These are phyloP conservation scores for Laspeyria flexula DNA, from an alignment of 2,888 invertebrate species.

Conservation along the genomic window DNA sequence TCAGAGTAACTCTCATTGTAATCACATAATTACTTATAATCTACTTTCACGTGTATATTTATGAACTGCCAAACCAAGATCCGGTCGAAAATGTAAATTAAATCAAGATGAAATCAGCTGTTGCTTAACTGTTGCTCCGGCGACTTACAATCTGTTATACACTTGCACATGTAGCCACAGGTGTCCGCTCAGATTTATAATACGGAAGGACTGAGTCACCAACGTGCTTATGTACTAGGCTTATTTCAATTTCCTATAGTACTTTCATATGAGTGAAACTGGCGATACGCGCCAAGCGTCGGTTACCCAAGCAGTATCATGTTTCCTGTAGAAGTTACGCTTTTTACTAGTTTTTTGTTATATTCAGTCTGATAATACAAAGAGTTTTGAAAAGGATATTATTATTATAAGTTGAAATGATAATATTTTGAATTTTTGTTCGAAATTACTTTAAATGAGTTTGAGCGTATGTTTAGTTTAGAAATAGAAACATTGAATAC, in stretches of 20 bases:
- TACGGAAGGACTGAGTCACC: slow-evolving; percentile 26
- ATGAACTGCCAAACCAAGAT: slow-evolving; percentile 22
- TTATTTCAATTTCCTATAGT: slow-evolving; percentile 54
- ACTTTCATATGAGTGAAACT: slow-evolving; percentile 75
- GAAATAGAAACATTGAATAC: too few species aligned
- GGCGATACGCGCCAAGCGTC: slow-evolving; percentile 54
- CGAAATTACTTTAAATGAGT: too few species aligned
- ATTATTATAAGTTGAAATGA: too few species aligned
- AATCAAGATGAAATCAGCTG: slow-evolving; percentile 26
- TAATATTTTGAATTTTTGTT: too few species aligned
- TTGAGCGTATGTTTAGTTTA: too few species aligned
- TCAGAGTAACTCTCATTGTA: slow-evolving; percentile 11
- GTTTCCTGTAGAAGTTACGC: slow-evolving; percentile 57
- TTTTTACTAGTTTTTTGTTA: slow-evolving; percentile 32
- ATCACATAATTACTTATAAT: slow-evolving; percentile 19
- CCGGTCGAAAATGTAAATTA: slow-evolving; percentile 24
- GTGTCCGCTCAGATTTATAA: slow-evolving; percentile 13
- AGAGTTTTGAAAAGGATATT: too few species aligned
- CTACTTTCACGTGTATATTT: slow-evolving; percentile 32
- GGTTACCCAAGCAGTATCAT: slow-evolving; percentile 62
- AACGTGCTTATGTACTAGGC: slow-evolving; percentile 22
- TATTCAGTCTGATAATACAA: background rate
- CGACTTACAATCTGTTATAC: slow-evolving; percentile 2
- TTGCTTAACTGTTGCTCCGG: slow-evolving; percentile 32
- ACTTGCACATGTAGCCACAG: slow-evolving; percentile 19